Conservation (phyloP, 2,113 vertebrate genomes). For the Osmerus mordax region DNA sequence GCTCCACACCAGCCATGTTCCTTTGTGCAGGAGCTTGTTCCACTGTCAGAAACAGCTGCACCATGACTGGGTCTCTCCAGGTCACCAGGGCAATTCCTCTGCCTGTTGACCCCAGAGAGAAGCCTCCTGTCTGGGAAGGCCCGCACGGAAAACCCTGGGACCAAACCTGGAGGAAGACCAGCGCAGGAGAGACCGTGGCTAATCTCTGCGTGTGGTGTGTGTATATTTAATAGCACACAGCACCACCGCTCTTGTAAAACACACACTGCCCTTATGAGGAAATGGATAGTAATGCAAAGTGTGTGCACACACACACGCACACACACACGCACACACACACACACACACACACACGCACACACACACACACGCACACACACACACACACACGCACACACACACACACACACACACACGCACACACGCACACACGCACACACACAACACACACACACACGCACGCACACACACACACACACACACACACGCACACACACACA, state of each 20-base stretch:
- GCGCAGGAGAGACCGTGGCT: constrained; percentile 58
- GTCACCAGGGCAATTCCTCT: constrained; percentile 54
- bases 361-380: constrained; percentile 1
- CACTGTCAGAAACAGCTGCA: constrained; percentile 11
- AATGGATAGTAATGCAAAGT: neutral
- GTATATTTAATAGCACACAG: neutral
- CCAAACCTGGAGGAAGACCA: constrained; percentile 64
- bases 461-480: neutral
- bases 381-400: constrained; percentile 3
- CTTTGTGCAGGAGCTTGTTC: too few species aligned
- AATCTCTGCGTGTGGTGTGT: constrained; percentile 27
- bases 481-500: constrained; percentile 1
- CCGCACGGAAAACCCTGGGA: constrained; percentile 51
- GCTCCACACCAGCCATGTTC: neutral
- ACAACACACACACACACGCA: constrained; percentile 4
- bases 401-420: constrained; percentile 2
- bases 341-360: neutral
- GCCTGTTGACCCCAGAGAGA: constrained; percentile 61
- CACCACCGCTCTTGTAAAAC: too few species aligned
- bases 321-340: constrained; percentile 1
- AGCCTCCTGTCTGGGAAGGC: constrained; percentile 45
- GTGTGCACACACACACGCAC: constrained; percentile 1
- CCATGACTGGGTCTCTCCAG: constrained; percentile 34
- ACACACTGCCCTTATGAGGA: too few species aligned
- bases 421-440: too few species aligned